Base-by-base conservation (phyloP, 2,797 vertebrate species). In the Mareca penelope region DNA sequence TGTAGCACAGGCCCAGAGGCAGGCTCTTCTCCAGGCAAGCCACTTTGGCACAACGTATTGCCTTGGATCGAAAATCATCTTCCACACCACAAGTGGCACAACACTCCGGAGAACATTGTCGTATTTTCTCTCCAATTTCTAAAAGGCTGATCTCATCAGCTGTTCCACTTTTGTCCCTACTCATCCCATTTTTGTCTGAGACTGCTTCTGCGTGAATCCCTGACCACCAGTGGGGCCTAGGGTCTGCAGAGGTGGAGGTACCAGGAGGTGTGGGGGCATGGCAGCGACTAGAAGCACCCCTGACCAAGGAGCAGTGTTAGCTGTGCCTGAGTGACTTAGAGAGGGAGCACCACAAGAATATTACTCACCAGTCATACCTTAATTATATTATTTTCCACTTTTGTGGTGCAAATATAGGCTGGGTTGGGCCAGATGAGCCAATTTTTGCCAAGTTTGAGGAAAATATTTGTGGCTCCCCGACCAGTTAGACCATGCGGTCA, bases 301-400 rank as follows among this genome's bases (percentile, higher is more conserved):
- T 24, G 31, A 53, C n/a, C 26, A 71, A 44, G 50, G 42, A 24
- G 22, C 42, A 77, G 59, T 21, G 56, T 55, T 56, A 67, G 46
- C 52, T 37, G 67, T 18, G 80, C 8, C 19, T 71, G 84, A 86
- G 91, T 90, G 85, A 89, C 94, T 94, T 73, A 88, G 55, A n/a
- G 75, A 31, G 23, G 42, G 31, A 64, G 44, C 59, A 80, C 75
- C 40, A 42, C 50, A 55, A 73, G 56, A 80, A 24, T 50, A 24
- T 50, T 50, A 76, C 55, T 90, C 31, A 61, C 46, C 81, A 63
- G 67, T 86, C 84, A 69, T 68, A 80, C 77, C 89, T 92, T 79
- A 90, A 92, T 96, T 71, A 93, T 46, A 89, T 94, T 94, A 90
- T 91, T 85, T 96, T 94, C 82, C 46, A 33, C 65, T 89, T 78